phyloP scores from a whole-genome alignment of 2,797 vertebrate species.

The Propithecus deckenii region DNA sequence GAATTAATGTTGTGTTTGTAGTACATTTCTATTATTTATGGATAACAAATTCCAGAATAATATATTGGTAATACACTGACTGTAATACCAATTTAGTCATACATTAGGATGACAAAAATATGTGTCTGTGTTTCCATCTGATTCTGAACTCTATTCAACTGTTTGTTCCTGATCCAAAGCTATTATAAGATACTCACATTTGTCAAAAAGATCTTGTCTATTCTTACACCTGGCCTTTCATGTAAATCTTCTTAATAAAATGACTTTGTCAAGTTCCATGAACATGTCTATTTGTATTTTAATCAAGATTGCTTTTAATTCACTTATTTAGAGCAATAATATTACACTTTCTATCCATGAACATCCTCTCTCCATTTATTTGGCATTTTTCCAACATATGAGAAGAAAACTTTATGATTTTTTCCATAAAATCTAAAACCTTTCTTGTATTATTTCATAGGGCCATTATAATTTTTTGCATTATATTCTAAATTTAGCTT shows the following conservation, averaged over 20 bases:
- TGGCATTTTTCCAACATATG: not conserved
- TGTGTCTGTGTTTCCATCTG: not conserved
- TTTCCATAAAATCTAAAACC: not conserved
- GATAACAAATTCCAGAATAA: not conserved
- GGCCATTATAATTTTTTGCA: not conserved
- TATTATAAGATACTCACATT: not conserved
- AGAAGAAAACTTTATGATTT: not conserved
- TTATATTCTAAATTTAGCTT: not conserved
- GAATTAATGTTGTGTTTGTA: not conserved
- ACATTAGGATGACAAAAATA: not conserved
- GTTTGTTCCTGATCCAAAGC: not conserved
- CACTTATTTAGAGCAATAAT: not conserved
- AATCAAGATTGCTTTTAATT: not conserved
- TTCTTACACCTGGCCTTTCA: not conserved
- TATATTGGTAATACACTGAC: not conserved
- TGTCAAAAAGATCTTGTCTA: not conserved
- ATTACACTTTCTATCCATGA: not conserved
- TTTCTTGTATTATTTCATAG: not conserved
- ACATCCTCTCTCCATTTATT: not conserved
- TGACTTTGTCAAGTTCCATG: not conserved
- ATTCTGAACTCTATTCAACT: not conserved
- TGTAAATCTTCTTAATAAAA: slow-evolving; percentile 19
- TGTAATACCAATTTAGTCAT: not conserved
- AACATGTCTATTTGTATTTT: not conserved
- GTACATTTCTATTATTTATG: not conserved